Evolutionary conservation across 2,113 vertebrate genomes (phyloP).

Genomic region (Crotalus tigris): DNA sequence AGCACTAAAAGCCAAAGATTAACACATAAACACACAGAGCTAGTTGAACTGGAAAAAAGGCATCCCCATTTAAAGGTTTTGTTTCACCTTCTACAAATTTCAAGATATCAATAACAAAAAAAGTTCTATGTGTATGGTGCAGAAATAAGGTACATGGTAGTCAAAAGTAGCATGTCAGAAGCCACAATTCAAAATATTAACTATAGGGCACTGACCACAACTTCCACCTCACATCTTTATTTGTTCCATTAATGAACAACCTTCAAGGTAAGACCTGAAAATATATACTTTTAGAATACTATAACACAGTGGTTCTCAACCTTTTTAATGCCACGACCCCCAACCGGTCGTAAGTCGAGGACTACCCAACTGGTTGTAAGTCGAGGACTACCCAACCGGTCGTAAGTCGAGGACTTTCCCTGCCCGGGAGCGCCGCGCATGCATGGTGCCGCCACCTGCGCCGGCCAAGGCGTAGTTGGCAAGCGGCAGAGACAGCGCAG

Average conservation of each 20-base stretch:
- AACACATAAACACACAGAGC: slow-evolving; percentile 13
- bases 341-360: too few relatives aligned
- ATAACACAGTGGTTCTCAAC: neutral
- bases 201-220: neutral
- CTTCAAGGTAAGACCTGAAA: fast-evolving
- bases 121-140: fast-evolving
- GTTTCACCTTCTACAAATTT: neutral
- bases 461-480: too few relatives aligned
- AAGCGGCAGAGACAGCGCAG: too few relatives aligned
- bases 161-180: neutral
- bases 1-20: neutral
- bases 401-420: too few relatives aligned
- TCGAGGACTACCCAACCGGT: too few relatives aligned
- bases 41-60: neutral
- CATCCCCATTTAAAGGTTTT: slow-evolving; percentile 33
- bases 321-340: too few relatives aligned
- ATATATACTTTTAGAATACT: neutral
- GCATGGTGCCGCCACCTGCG: too few relatives aligned
- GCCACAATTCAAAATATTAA: neutral
- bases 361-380: too few relatives aligned
- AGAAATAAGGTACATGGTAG: fast-evolving
- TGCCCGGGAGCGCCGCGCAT: too few relatives aligned
- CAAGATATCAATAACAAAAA: fast-evolving
- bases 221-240: neutral
- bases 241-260: fast-evolving